These are phyloP conservation scores for Drepana falcataria DNA, from an alignment of 2,888 invertebrate species.

Conservation along the genomic window DNA sequence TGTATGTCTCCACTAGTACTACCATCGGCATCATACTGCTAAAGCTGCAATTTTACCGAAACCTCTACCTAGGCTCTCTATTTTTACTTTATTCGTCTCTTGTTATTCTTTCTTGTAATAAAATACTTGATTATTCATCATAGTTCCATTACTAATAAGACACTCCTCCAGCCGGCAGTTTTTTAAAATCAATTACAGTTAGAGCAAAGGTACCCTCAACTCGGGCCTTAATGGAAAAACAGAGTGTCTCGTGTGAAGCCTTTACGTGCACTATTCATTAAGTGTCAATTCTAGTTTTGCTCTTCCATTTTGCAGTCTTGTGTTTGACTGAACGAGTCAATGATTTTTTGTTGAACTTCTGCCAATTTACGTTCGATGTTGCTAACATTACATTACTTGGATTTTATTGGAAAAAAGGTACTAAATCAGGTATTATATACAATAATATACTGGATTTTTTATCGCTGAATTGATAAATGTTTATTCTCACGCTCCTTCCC, in stretches of 20 bases:
- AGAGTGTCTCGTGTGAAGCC: conserved; percentile 16
- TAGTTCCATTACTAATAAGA: not conserved
- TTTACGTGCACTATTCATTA: conserved; percentile 26
- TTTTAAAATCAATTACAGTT: not conserved
- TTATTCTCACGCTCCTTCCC: too few relatives aligned
- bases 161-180: not conserved
- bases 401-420: not conserved
- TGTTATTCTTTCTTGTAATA: too few relatives aligned
- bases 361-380: not conserved
- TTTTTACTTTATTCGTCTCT: too few relatives aligned
- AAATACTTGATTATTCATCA: too few relatives aligned
- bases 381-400: not conserved
- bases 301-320: conserved; percentile 7
- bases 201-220: not conserved
- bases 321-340: conserved; percentile 1
- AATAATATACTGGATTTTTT: too few relatives aligned
- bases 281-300: conserved; percentile 24
- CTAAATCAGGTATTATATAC: too few relatives aligned
- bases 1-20: too few relatives aligned
- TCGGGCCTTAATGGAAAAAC: conserved; percentile 22
- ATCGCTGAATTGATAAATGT: too few relatives aligned
- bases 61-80: too few relatives aligned
- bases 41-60: too few relatives aligned
- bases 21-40: too few relatives aligned
- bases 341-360: conserved; percentile 4